These are phyloP conservation scores for Temnothorax curvispinosus DNA, from an alignment of 1,140 invertebrate genomes.

Conservation along the genomic window DNA sequence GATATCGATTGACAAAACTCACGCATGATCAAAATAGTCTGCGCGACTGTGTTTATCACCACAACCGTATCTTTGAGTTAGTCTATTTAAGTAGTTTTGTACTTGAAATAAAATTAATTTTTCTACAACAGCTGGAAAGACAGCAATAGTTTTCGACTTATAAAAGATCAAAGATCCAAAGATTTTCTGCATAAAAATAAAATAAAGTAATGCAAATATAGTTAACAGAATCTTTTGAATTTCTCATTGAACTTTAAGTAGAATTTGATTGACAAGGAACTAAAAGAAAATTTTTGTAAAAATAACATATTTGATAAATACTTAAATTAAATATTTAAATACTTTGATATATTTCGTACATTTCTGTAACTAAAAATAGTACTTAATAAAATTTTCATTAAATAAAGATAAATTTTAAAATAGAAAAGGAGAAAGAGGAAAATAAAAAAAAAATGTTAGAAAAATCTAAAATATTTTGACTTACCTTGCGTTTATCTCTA, in stretches of 20 bases:
- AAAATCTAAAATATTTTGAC: background rate
- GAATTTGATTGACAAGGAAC: background rate
- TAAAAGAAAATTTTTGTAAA: background rate
- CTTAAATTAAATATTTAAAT: too few species aligned
- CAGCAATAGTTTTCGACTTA: background rate
- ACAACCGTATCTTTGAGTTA: constrained; percentile 52
- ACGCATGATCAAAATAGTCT: background rate
- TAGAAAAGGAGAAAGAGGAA: background rate
- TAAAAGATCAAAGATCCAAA: background rate
- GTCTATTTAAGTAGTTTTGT: constrained; percentile 1
- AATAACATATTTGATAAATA: background rate
- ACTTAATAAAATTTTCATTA: background rate
- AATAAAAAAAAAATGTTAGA: background rate
- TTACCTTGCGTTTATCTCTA: too few species aligned
- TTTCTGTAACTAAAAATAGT: background rate
- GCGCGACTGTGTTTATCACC: constrained; percentile 18
- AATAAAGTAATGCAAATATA: background rate
- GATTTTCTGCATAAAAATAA: background rate
- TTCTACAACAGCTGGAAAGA: background rate
- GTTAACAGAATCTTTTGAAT: background rate
- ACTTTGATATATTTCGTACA: background rate
- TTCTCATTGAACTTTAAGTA: background rate
- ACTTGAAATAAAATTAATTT: background rate
- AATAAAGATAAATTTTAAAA: background rate
- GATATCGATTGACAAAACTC: constrained; percentile 54